Conservation (phyloP, 2,797 vertebrate genomes). For the Phoxinus dragarum region DNA sequence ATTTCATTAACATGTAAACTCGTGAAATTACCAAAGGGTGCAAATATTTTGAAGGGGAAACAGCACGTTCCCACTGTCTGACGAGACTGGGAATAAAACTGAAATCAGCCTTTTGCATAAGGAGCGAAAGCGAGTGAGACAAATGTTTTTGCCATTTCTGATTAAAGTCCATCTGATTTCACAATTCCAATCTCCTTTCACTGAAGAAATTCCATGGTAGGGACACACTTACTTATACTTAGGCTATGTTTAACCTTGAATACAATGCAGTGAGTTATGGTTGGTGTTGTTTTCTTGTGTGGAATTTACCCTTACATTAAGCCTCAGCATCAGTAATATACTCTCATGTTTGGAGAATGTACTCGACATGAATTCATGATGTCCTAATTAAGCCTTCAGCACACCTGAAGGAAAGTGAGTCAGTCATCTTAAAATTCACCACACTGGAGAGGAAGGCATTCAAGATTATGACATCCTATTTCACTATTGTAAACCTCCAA, state of each 20-base stretch:
- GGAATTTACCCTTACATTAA: slow-evolving; percentile 54
- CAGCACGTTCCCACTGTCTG: slow-evolving; percentile 52
- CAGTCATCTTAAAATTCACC: slow-evolving; percentile 69
- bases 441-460: slow-evolving; percentile 43
- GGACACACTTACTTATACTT: background rate
- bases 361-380: slow-evolving; percentile 58
- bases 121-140: slow-evolving; percentile 19
- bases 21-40: background rate
- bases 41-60: slow-evolving; percentile 32
- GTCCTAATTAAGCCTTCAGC: slow-evolving; percentile 72
- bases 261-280: slow-evolving; percentile 3
- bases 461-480: background rate
- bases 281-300: slow-evolving; percentile 12
- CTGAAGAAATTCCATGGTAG: background rate
- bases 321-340: slow-evolving; percentile 66
- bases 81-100: slow-evolving; percentile 22
- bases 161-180: background rate
- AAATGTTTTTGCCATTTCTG: background rate
- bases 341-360: slow-evolving; percentile 64
- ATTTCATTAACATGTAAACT: too few species aligned
- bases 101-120: slow-evolving; percentile 12
- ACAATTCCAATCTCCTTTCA: background rate
- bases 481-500: background rate
- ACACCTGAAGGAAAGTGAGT: slow-evolving; percentile 70
- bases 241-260: background rate